Base-by-base conservation (phyloP, 1,140 invertebrate species). In the Macrotrachela quadricornifera region DNA sequence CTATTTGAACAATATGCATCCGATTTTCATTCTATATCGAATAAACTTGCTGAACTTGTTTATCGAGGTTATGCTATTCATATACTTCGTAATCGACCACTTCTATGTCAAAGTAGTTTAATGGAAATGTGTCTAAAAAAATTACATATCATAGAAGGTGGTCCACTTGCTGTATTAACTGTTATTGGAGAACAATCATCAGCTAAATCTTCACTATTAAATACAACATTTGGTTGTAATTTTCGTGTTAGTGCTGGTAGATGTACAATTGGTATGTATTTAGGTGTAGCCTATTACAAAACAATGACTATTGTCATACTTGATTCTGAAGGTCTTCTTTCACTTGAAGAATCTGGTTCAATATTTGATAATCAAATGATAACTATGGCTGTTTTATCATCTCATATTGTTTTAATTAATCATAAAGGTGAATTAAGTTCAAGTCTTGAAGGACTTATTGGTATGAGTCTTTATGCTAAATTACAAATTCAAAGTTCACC, bases 221-320 rank as follows among this genome's bases (percentile, higher is more conserved):
- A 56, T 46, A 40, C 54, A 15, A 16, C 51, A n/a, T 51, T 56
- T 50, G 54, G 54, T n/a, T 46, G 43, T 13, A 30, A 55, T 37
- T 57, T 57, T 36, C 44, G 50, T 16, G 45, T 46, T 14, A 54
- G 43, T 47, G 56, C 56, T 47, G 56, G 56, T 12, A 15, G 56
- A 17, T 54, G 51, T 39, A 57, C 56, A 38, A 51, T 37, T 17
- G 54, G 54, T 36, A 44, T 56, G 17, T 50, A 50, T 15, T 38
- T 48, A 36, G 39, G 39, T 48, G 37, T 48, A 10, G 46, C 39
- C 10, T n/a, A 30, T 38, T 48, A 38, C 15, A 15, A 15, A 13
- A 36, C 37, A 10, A 48, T 38, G 17, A 48, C 46, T 15, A 48
- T 48, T 48, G 46, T 48, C 11, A 48, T 48, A 18, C 15, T 48